A percentile compares a stretch with the other conserved stretches of the same genome.
Conservation (phyloP, 2,888 invertebrate genomes). For the Dasysyrphus albostriatus region DNA sequence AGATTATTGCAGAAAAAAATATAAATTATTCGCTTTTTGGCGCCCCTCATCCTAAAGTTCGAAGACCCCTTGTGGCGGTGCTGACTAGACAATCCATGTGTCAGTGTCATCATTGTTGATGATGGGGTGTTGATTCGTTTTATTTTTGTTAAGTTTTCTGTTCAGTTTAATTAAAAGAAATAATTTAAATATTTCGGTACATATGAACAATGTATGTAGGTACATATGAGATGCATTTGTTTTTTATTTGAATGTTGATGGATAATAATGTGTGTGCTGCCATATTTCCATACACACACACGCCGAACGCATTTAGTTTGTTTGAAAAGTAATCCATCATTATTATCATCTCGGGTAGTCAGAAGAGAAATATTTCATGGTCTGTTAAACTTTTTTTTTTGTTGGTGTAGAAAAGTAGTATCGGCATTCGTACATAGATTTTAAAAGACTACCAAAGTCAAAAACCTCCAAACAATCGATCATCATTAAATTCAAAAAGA, state of each 20-base stretch:
- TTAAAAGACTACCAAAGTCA: background rate
- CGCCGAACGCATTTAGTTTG: slow-evolving; percentile 43
- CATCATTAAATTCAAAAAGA: slow-evolving; percentile 51
- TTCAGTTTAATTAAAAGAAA: slow-evolving; percentile 48
- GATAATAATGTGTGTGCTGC: slow-evolving; percentile 47
- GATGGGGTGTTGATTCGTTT: slow-evolving; percentile 55
- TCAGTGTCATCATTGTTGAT: slow-evolving; percentile 42
- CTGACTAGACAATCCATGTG: slow-evolving; percentile 37
- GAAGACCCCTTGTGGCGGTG: background rate
- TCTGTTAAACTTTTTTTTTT: slow-evolving; percentile 30
- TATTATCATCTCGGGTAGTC: slow-evolving; percentile 39
- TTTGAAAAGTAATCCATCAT: slow-evolving; percentile 63
- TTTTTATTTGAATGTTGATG: slow-evolving; percentile 56
- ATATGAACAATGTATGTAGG: background rate
- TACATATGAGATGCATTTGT: slow-evolving; percentile 12
- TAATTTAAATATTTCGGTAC: slow-evolving; percentile 1
- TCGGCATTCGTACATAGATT: slow-evolving; percentile 1
- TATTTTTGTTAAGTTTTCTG: background rate
- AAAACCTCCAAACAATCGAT: slow-evolving; percentile 57
- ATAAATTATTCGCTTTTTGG: background rate
- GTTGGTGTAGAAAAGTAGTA: slow-evolving; percentile 1
- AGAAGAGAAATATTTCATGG: slow-evolving; percentile 40
- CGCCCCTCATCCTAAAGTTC: background rate
- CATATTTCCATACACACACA: slow-evolving; percentile 31
- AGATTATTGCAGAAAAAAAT: too few relatives aligned